Base-by-base conservation (phyloP, 1,140 invertebrate species). In the Ectropis grisescens region DNA sequence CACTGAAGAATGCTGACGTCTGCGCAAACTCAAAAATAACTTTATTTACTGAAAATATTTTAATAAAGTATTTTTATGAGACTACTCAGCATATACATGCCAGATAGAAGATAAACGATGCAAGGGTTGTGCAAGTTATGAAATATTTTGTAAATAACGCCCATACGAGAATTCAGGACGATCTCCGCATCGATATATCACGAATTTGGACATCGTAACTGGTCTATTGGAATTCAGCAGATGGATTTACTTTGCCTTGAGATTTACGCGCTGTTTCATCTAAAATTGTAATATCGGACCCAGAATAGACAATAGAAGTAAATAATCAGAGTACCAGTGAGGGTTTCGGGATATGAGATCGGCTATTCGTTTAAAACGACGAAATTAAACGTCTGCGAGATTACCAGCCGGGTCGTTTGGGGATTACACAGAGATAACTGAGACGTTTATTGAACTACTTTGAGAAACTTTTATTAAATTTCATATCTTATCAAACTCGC, bases 91-190 rank as follows among this genome's bases (percentile, higher is more conserved):
- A n/a, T n/a, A n/a, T n/a, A n/a, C 25, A 13, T 38, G 23, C n/a
- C 29, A 43, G 36, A 47, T 48, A 41, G 19, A 53, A 65, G 66
- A 70, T 65, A 58, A 65, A 70, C 65, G 67, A 57, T 37, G 32
- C 29, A 42, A 37, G 41, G 61, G 66, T 61, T 66, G 66, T 70
- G 58, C 59, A 51, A 44, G 66, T 67, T 75, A 79, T 79, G 69
- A 75, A 75, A 79, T 79, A 75, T 75, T 62, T 75, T 59, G 75
- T 75, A 79, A 79, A 79, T 69, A 79, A 44, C 55, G 47, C 34
- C 47, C 47, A 32, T n/a, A 3, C 40, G 40, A n/a, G n/a, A n/a
- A n/a, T n/a, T n/a, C 37, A 34, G 51, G 44, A 47, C 59, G 60
- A 58, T 53, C 58, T 51, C 33, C 47, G 50, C 48, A 37, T 47